Conservation (phyloP, 2,113 vertebrate genomes). For the Perca fluviatilis region DNA sequence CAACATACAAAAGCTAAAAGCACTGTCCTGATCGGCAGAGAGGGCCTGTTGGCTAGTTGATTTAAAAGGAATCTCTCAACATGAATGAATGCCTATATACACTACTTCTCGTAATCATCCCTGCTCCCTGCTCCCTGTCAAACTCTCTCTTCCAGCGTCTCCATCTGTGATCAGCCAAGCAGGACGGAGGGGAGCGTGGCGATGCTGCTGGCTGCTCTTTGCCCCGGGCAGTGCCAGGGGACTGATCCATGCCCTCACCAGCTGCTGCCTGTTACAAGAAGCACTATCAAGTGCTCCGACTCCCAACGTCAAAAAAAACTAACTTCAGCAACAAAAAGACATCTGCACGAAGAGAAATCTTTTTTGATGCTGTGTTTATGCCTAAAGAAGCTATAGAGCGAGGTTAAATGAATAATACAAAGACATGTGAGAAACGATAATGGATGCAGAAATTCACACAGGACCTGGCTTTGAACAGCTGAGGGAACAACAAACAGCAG, state of each 20-base stretch:
- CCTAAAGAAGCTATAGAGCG: slow-evolving; percentile 32
- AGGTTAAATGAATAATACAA: slow-evolving; percentile 56
- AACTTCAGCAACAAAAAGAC: slow-evolving; percentile 1
- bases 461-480: slow-evolving; percentile 48
- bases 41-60: background rate
- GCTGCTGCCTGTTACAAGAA: slow-evolving; percentile 45
- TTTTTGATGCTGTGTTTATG: background rate
- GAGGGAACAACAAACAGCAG: slow-evolving; percentile 54
- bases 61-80: slow-evolving; percentile 34
- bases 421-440: slow-evolving; percentile 51
- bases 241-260: slow-evolving; percentile 38
- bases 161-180: slow-evolving; percentile 31
- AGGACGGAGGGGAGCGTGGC: slow-evolving; percentile 6
- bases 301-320: slow-evolving; percentile 21
- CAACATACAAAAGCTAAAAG: background rate
- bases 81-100: background rate
- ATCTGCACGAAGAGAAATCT: background rate
- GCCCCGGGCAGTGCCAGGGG: slow-evolving; percentile 46
- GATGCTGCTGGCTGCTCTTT: slow-evolving; percentile 48
- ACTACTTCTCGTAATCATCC: slow-evolving; percentile 24
- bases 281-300: background rate
- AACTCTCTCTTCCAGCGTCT: slow-evolving; percentile 15
- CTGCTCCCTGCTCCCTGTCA: slow-evolving; percentile 7
- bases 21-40: background rate
- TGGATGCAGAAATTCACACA: slow-evolving; percentile 47